A percentile compares a stretch with the other conserved stretches of the same genome.
Conservation (phyloP, 2,888 invertebrate genomes). For the Eustalomyia histrio region DNA sequence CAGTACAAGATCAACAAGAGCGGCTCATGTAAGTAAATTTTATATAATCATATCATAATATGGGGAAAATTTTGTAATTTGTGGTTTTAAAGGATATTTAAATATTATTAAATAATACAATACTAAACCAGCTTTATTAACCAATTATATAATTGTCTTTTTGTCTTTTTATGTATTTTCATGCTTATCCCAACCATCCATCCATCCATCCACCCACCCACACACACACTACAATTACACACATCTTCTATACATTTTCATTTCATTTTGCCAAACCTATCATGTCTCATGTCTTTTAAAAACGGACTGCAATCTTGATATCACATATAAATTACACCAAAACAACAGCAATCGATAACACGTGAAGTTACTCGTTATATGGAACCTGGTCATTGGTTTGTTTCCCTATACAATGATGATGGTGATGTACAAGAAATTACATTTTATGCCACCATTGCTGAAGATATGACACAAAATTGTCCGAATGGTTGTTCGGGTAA, state of each 20-base stretch:
- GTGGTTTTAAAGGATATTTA: conserved; percentile 20
- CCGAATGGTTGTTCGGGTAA: conserved; percentile 98
- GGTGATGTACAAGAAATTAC: conserved; percentile 93
- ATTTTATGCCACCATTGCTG: conserved; percentile 90
- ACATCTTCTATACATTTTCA: conserved; percentile 33
- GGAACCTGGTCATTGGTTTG: conserved; percentile 98
- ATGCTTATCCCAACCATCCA: conserved; percentile 65
- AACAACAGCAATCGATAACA: conserved; percentile 86
- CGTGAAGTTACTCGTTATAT: conserved; percentile 96
- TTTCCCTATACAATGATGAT: conserved; percentile 97
- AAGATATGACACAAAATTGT: conserved; percentile 96
- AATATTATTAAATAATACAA: not conserved
- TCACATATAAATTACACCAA: not conserved
- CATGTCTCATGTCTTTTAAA: conserved; percentile 34
- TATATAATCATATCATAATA: not conserved
- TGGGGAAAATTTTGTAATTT: conserved; percentile 13
- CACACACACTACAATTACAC: conserved; percentile 41
- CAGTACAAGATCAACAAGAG: conserved; percentile 89
- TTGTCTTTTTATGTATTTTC: conserved; percentile 66
- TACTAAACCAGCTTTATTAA: conserved; percentile 62
- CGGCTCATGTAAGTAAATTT: conserved; percentile 89
- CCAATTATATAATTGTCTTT: conserved; percentile 60
- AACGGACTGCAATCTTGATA: conserved; percentile 36
- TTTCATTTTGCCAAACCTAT: conserved; percentile 50
- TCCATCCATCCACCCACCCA: too few species aligned